These are phyloP conservation scores for Aegithalos caudatus DNA, from an alignment of 2,113 vertebrate genomes.

Conservation along the genomic window DNA sequence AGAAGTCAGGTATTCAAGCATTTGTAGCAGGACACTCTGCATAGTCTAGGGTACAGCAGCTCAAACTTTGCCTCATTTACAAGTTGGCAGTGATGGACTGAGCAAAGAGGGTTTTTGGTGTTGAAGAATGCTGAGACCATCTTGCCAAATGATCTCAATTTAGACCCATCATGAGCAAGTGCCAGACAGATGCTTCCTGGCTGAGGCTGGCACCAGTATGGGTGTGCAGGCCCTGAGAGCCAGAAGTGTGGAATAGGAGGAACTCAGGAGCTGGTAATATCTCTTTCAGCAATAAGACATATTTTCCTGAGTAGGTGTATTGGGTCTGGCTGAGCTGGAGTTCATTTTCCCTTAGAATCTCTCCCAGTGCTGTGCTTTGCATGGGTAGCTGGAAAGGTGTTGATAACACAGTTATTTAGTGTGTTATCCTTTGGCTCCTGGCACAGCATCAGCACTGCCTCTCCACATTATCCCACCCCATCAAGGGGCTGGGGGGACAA, in stretches of 20 bases:
- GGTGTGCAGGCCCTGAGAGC: not conserved
- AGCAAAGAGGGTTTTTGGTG: not conserved
- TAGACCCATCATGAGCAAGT: not conserved
- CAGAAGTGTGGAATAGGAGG: not conserved
- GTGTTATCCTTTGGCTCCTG: not conserved
- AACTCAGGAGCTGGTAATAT: not conserved
- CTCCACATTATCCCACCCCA: too few relatives aligned
- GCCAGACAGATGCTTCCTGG: not conserved
- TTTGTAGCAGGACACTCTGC: not conserved
- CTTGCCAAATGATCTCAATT: not conserved
- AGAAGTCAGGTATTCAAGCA: not conserved
- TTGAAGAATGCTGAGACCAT: not conserved
- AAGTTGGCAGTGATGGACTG: not conserved
- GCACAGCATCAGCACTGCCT: not conserved
- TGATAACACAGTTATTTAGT: not conserved
- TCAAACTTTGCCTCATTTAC: not conserved
- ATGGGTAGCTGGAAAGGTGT: not conserved
- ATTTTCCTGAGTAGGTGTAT: not conserved
- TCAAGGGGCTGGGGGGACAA: not conserved
- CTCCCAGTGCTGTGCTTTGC: not conserved
- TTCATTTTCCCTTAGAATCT: not conserved
- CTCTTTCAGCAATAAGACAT: not conserved
- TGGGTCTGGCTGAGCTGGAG: not conserved
- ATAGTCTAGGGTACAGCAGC: not conserved
- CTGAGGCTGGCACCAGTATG: not conserved